These are phyloP conservation scores for Xerus inauris DNA, from an alignment of 2,113 vertebrate genomes.

Conservation along the genomic window DNA sequence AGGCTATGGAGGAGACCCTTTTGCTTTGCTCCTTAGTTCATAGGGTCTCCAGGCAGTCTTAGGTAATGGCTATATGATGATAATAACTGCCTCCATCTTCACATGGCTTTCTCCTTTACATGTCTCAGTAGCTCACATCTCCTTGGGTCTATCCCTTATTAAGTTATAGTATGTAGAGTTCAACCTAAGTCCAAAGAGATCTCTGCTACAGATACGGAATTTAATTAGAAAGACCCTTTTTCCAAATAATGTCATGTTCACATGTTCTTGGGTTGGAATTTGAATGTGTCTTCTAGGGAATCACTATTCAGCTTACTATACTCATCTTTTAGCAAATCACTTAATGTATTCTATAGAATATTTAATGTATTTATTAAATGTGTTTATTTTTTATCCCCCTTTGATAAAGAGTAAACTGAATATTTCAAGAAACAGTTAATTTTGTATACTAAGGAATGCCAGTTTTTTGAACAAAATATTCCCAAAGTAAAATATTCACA, in stretches of 20 bases:
- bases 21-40: neutral
- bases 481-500: neutral
- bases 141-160: neutral
- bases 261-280: neutral
- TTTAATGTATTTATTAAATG: neutral
- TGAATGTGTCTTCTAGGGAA: neutral
- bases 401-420: neutral
- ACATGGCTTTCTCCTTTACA: neutral
- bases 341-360: neutral
- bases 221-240: neutral
- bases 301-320: neutral
- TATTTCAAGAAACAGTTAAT: neutral
- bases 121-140: neutral
- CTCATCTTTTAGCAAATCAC: neutral
- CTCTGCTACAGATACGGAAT: neutral
- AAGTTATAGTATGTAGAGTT: neutral
- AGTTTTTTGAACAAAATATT: neutral
- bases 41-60: neutral
- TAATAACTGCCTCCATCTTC: neutral
- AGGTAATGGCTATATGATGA: neutral
- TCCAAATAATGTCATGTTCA: neutral
- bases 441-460: neutral
- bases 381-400: neutral
- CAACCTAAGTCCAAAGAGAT: neutral
- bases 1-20: neutral